phyloP scores from a whole-genome alignment of 2,888 invertebrate genomes.

The Autographa gamma region DNA sequence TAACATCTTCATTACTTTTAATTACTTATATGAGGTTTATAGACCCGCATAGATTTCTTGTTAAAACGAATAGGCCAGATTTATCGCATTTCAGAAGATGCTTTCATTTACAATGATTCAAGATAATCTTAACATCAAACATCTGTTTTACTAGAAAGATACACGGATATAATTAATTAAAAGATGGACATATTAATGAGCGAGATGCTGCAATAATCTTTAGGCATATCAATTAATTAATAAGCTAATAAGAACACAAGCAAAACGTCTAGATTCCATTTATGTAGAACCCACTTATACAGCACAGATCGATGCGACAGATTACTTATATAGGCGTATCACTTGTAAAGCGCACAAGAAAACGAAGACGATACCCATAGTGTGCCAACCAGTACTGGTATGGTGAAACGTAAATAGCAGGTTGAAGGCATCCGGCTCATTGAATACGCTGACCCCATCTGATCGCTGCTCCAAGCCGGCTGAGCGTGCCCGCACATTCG shows the following conservation, averaged over 20 bases:
- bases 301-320: constrained; percentile 48
- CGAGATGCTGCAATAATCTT: not conserved
- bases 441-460: constrained; percentile 89
- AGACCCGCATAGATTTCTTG: not conserved
- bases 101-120: not conserved
- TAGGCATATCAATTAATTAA: constrained; percentile 5
- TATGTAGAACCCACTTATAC: constrained; percentile 35
- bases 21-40: not conserved
- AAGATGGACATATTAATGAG: not conserved
- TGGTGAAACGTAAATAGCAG: constrained; percentile 88
- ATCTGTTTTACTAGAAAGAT: not conserved
- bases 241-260: constrained; percentile 5
- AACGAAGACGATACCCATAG: constrained; percentile 81
- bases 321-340: constrained; percentile 62
- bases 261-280: constrained; percentile 34
- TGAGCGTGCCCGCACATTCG: constrained; percentile 75
- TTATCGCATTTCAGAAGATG: not conserved
- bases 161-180: constrained; percentile 5
- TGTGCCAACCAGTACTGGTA: constrained; percentile 85
- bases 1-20: not conserved
- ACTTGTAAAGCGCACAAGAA: constrained; percentile 70
- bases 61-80: not conserved
- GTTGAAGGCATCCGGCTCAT: constrained; percentile 87
- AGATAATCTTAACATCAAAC: not conserved
- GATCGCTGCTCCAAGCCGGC: constrained; percentile 80